A percentile compares a stretch with the other conserved stretches of the same genome.
Evolutionary conservation across 2,888 invertebrate species (phyloP).

Genomic region (Hirtodrosophila trivittata): DNA sequence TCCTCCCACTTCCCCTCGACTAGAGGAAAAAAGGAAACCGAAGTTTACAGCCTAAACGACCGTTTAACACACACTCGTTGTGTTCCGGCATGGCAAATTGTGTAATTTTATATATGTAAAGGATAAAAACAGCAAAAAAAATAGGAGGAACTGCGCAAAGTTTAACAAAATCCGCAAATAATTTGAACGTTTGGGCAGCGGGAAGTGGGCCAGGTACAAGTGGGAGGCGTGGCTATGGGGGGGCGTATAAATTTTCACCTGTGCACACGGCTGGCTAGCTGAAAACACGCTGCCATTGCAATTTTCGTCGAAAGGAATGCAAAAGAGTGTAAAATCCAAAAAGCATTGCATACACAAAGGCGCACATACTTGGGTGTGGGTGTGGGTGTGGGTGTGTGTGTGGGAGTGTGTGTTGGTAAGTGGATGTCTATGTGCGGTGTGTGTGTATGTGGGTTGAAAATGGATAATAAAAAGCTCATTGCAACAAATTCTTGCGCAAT

Average conservation of each 20-base stretch:
- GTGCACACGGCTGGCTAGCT: conserved; percentile 34
- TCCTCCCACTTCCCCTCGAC: neutral
- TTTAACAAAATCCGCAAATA: conserved; percentile 74
- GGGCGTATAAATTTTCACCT: conserved; percentile 59
- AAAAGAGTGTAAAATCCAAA: conserved; percentile 66
- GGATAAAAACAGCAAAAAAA: conserved; percentile 7
- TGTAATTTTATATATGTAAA: conserved; percentile 29
- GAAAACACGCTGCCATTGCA: conserved; percentile 71
- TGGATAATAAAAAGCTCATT: conserved; percentile 79
- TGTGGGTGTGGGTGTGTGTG: conserved; percentile 6
- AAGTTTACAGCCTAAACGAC: conserved; percentile 42
- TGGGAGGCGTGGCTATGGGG: conserved; percentile 17
- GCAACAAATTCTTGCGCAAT: conserved; percentile 79
- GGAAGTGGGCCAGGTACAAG: conserved; percentile 22
- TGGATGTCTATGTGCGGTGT: conserved; percentile 12
- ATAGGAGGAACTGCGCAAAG: conserved; percentile 43
- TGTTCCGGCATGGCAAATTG: conserved; percentile 32
- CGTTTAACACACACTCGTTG: conserved; percentile 50
- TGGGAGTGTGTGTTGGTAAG: conserved; percentile 13
- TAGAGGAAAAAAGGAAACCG: neutral
- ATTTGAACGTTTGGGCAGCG: conserved; percentile 55
- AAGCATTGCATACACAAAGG: conserved; percentile 53
- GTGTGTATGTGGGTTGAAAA: conserved; percentile 53
- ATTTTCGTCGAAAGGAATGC: conserved; percentile 69
- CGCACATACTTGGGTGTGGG: neutral